A percentile compares a stretch with the other conserved stretches of the same genome.
Conservation (phyloP, 1,140 invertebrate species). For the Lordiphosa clarofinis region DNA sequence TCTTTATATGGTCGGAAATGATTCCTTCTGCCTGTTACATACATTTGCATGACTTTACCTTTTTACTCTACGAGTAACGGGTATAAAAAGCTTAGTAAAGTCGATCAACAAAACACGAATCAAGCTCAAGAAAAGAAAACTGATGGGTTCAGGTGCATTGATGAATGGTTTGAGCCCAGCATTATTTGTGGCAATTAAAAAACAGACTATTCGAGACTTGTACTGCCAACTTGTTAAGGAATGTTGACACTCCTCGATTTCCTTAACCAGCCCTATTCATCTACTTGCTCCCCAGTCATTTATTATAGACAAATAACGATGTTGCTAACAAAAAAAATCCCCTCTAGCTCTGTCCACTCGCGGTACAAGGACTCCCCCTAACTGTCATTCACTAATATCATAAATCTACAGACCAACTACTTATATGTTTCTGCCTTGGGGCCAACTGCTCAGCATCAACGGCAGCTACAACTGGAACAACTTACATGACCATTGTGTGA, state of each 20-base stretch:
- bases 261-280: neutral
- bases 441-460: slow-evolving; percentile 3
- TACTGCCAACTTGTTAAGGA: too few species aligned
- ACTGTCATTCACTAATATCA: slow-evolving; percentile 42
- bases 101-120: too few species aligned
- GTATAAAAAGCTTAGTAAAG: too few species aligned
- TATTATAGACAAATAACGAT: slow-evolving; percentile 13
- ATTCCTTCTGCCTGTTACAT: too few species aligned
- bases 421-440: slow-evolving; percentile 34
- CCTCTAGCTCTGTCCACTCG: slow-evolving; percentile 1
- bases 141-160: too few species aligned
- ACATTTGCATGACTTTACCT: too few species aligned
- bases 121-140: too few species aligned
- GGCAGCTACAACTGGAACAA: neutral
- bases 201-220: too few species aligned
- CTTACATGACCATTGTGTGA: neutral
- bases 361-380: slow-evolving; percentile 16
- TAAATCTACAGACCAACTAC: slow-evolving; percentile 44
- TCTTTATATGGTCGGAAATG: too few species aligned
- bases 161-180: too few species aligned
- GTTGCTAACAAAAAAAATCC: neutral
- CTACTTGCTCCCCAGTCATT: neutral
- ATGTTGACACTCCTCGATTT: slow-evolving; percentile 3
- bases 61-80: too few species aligned
- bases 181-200: too few species aligned